phyloP scores from a whole-genome alignment of 2,888 invertebrate genomes.

The Antheraea yamamai region DNA sequence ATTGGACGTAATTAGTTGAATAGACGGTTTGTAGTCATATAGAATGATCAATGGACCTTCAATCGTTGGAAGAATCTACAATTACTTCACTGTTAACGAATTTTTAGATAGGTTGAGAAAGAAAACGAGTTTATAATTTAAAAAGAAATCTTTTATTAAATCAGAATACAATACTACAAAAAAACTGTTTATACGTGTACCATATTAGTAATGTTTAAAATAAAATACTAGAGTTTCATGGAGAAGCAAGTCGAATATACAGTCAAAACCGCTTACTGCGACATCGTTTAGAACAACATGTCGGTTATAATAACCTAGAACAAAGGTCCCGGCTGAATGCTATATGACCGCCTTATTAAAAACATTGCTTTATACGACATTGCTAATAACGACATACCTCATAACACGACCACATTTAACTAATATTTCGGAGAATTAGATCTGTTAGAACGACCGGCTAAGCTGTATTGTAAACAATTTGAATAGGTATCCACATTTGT shows the following conservation, averaged over 20 bases:
- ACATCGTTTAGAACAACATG: too few species aligned
- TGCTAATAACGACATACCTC: too few species aligned
- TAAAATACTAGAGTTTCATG: not conserved
- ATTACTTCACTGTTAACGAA: not conserved
- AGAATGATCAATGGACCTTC: conserved; percentile 24
- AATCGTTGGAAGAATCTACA: not conserved
- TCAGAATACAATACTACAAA: not conserved
- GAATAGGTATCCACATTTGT: too few species aligned
- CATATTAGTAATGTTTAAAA: not conserved
- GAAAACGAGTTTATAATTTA: not conserved
- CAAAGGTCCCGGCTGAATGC: too few species aligned
- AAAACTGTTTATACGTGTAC: not conserved
- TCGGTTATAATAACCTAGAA: too few species aligned
- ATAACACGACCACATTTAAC: too few species aligned
- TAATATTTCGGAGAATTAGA: too few species aligned
- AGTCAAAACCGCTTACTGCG: too few species aligned
- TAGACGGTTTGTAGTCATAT: conserved; percentile 28
- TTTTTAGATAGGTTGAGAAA: not conserved
- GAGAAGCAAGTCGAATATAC: not conserved
- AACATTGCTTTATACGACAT: too few species aligned
- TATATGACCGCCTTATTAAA: too few species aligned
- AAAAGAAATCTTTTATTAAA: not conserved
- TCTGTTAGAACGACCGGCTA: too few species aligned
- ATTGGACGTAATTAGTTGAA: conserved; percentile 60
- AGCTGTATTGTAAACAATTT: too few species aligned